These are phyloP conservation scores for Alligator mississippiensis DNA, from an alignment of 2,113 vertebrate species.

Conservation along the genomic window DNA sequence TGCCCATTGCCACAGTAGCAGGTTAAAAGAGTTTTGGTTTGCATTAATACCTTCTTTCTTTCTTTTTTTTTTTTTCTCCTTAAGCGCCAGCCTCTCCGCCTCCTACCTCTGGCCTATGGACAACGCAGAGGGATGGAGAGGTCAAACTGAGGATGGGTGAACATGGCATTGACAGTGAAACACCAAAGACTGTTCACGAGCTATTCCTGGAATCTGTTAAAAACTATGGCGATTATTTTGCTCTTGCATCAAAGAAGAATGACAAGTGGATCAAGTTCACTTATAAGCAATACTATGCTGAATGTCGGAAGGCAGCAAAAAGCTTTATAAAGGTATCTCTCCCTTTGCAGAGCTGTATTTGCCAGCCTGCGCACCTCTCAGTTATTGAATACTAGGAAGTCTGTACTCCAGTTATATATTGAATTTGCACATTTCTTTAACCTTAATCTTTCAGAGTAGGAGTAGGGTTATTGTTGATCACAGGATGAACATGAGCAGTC, in stretches of 20 bases:
- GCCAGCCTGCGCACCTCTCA: accelerated
- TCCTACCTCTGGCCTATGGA: constrained; percentile 75
- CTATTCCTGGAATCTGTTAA: constrained; percentile 77
- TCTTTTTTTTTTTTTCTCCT: neutral
- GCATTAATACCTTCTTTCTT: accelerated
- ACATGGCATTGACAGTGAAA: constrained; percentile 77
- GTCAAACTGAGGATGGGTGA: constrained; percentile 85
- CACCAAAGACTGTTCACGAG: constrained; percentile 84
- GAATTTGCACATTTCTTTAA: neutral
- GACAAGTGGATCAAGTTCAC: constrained; percentile 79
- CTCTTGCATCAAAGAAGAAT: constrained; percentile 84
- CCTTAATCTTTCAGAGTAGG: no score
- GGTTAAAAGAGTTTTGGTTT: no score
- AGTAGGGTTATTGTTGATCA: no score
- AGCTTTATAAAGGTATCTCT: constrained; percentile 88
- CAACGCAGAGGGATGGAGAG: constrained; percentile 75
- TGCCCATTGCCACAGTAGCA: neutral
- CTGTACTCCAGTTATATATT: accelerated
- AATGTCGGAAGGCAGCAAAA: constrained; percentile 87
- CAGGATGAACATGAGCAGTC: no score
- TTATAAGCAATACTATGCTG: constrained; percentile 86
- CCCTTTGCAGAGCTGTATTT: neutral
- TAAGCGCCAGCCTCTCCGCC: neutral
- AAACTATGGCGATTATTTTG: constrained; percentile 75
- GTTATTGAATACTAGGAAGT: neutral